Evolutionary conservation across 1,140 invertebrate genomes (phyloP).

Genomic region (Ostrea denselamellosa): DNA sequence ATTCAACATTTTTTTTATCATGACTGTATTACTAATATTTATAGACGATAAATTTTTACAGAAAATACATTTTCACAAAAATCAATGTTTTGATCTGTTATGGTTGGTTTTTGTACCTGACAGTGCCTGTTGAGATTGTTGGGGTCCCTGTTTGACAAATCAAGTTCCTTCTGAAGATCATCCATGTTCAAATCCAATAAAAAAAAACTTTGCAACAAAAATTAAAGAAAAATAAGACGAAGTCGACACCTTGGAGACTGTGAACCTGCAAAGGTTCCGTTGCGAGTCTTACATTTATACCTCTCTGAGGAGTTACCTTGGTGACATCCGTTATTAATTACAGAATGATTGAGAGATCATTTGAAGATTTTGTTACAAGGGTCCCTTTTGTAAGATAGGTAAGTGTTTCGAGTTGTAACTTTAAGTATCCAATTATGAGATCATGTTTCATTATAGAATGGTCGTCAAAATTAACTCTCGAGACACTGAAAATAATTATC

Average conservation of each 20-base stretch:
- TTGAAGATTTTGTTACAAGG: neutral
- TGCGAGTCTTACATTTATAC: neutral
- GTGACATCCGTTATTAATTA: neutral
- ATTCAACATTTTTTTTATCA: too few relatives aligned
- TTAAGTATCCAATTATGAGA: constrained; percentile 8
- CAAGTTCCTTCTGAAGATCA: constrained; percentile 26
- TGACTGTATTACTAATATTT: too few relatives aligned
- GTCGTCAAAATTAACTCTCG: neutral
- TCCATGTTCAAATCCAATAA: neutral
- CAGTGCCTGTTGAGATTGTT: constrained; percentile 56
- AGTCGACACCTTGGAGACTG: neutral
- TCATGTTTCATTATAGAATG: neutral
- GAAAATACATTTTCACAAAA: too few relatives aligned
- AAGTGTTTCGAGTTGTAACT: neutral
- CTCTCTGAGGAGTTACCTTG: neutral
- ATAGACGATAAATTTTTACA: too few relatives aligned
- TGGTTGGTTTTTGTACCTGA: constrained; percentile 16
- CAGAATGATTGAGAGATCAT: neutral
- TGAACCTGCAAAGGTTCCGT: neutral
- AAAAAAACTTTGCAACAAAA: neutral
- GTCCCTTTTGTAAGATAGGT: neutral
- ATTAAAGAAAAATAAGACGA: neutral
- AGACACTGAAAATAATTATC: neutral
- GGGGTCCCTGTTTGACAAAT: constrained; percentile 54
- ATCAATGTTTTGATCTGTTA: too few relatives aligned